Evolutionary conservation across 1,140 invertebrate species (phyloP).

Genomic region (Ceratoteleas bidentatus): DNA sequence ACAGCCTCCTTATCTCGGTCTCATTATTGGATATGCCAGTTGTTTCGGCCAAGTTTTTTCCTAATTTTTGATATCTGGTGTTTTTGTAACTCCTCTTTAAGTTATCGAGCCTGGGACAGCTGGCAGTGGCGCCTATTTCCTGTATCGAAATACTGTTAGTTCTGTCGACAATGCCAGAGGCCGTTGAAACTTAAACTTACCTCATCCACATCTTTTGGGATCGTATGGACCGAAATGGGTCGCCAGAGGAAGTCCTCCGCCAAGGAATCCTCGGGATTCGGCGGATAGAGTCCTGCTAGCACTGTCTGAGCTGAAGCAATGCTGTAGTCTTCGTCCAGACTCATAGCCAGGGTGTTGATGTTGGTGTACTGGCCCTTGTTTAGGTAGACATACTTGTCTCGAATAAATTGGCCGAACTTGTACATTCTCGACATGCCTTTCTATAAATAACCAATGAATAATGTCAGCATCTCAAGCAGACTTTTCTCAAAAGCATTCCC

Average conservation of each 20-base stretch:
- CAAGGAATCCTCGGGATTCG: conserved; percentile 22
- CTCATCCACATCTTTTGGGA: conserved; percentile 20
- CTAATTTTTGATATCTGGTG: too few relatives aligned
- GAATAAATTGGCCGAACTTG: conserved; percentile 24
- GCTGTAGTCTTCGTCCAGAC: conserved; percentile 14
- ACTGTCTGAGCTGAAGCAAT: conserved; percentile 27
- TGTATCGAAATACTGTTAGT: conserved; percentile 4
- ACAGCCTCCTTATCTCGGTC: background rate
- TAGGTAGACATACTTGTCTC: conserved; percentile 14
- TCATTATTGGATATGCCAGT: background rate
- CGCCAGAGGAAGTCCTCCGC: conserved; percentile 6
- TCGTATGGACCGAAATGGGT: conserved; percentile 13
- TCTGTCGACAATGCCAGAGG: too few relatives aligned
- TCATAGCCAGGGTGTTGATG: conserved; percentile 3
- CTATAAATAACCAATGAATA: background rate
- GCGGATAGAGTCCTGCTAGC: conserved; percentile 22
- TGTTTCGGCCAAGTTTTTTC: too few relatives aligned
- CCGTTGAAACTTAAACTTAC: background rate
- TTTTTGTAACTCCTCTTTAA: too few relatives aligned
- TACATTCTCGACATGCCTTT: conserved; percentile 23
- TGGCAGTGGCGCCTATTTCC: background rate
- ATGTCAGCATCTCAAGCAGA: background rate
- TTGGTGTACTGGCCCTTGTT: conserved; percentile 16
- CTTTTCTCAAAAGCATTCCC: background rate
- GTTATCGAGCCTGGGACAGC: background rate